Evolutionary conservation across 2,888 invertebrate genomes (phyloP).

Genomic region (Drepanosiphum platanoidis): DNA sequence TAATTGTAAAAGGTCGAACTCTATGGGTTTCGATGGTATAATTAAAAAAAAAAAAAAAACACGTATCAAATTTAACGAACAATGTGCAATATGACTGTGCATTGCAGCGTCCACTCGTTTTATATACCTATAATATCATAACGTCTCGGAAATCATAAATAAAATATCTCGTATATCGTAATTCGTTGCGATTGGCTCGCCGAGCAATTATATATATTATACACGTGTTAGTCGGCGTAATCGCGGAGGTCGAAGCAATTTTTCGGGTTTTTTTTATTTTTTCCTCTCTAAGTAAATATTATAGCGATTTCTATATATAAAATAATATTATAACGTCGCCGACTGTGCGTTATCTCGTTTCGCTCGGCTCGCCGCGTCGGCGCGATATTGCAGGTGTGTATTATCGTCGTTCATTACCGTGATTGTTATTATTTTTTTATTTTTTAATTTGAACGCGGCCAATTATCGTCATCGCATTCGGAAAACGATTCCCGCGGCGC

Average conservation of each 20-base stretch:
- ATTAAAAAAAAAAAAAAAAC: no score
- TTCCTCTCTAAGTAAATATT: background rate
- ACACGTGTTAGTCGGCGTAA: no score
- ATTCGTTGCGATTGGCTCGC: background rate
- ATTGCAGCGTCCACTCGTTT: no score
- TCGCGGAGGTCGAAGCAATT: background rate
- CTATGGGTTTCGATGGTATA: no score
- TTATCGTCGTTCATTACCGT: no score
- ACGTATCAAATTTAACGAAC: no score
- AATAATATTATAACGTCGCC: no score
- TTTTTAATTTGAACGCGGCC: background rate
- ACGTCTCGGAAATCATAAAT: background rate
- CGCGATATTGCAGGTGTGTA: background rate
- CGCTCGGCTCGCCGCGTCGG: background rate
- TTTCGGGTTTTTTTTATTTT: no score
- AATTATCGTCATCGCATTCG: background rate
- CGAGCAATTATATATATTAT: background rate
- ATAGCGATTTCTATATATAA: background rate
- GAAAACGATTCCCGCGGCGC: background rate
- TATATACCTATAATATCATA: no score
- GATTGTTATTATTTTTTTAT: background rate
- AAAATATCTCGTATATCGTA: background rate
- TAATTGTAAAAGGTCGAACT: no score
- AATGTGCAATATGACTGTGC: background rate
- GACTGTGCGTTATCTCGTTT: background rate